Base-by-base conservation (phyloP, 92 coral and sea anemone species). In the Anthopleura xanthogrammica region DNA sequence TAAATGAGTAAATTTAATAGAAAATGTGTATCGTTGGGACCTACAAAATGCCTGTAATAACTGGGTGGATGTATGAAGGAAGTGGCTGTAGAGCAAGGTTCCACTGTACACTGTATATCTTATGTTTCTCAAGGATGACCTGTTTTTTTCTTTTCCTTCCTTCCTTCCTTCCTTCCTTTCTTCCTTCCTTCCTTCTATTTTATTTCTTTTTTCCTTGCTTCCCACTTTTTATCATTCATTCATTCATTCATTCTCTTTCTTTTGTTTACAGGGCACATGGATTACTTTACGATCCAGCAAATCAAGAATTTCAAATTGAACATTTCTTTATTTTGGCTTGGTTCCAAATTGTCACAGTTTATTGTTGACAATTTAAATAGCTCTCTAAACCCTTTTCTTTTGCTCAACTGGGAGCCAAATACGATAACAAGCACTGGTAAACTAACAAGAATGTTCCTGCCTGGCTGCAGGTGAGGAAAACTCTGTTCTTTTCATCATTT, bases 341-440 rank as follows among this genome's bases (percentile, higher is more conserved):
- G 94, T 64, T 93, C 97, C 4, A 81, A 82, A 48, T 81, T 93
- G 36, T 43, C 83, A 78, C 82, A 84, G 41, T 41, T 77, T 11
- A 66, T 90, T 14, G 72, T 24, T 12, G 72, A 77, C 29, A 66
- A 75, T 58, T 70, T 83, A 16, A 62, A 79, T 24, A 85, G 56
- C 75, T 68, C 68, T 20, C 85, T 57, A 68, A 70, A 66, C 23
- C 92, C 97, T 72, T 93, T 76, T 80, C 83, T 93, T 20, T 76
- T 91, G 19, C 52, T 91, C 11, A 93, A 91, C 90, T 93, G 97
- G 97, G 91, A 91, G 87, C 97, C 97, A 20, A 93, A 91, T 78
- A 79, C 87, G 3, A 80, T 89, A 17, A 86, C 96, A 62, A 72
- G 82, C 70, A 77, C 78, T 76, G 81, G 80, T 56, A 70, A 87